Evolutionary conservation across 2,797 vertebrate genomes (phyloP).

Genomic region (Karalla daura): DNA sequence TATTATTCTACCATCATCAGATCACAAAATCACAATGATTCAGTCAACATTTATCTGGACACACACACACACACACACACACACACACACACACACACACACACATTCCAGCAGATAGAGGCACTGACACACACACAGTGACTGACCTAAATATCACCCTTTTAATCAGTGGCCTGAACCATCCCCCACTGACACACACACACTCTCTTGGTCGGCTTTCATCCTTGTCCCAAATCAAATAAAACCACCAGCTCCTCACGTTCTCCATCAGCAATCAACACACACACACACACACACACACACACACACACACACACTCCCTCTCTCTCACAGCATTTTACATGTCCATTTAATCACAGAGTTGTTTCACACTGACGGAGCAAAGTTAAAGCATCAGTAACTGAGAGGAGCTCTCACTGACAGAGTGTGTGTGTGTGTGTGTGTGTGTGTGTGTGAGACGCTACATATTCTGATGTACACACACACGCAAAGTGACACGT

Average conservation of each 20-base stretch:
- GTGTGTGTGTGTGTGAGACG: neutral
- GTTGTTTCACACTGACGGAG: constrained; percentile 7
- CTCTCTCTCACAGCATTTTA: neutral
- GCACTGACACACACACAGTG: constrained; percentile 17
- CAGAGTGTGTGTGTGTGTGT: constrained; percentile 14
- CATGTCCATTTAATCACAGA: constrained; percentile 36
- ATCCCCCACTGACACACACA: constrained; percentile 43
- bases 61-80: constrained; percentile 1
- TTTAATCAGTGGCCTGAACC: constrained; percentile 52
- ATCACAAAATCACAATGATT: neutral
- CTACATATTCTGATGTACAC: neutral
- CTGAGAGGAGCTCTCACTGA: neutral
- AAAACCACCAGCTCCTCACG: constrained; percentile 24
- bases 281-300: constrained; percentile 1
- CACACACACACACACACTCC: neutral
- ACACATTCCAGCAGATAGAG: constrained; percentile 15
- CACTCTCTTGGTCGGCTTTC: constrained; percentile 38
- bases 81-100: constrained; percentile 24
- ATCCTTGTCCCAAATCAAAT: constrained; percentile 53
- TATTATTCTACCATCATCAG: neutral
- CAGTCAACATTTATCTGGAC: neutral
- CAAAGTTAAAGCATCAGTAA: constrained; percentile 27
- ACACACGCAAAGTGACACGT: no score
- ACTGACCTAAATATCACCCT: constrained; percentile 73
- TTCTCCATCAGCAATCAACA: constrained; percentile 9